Evolutionary conservation across 1,140 invertebrate genomes (phyloP).

Genomic region (Zaprionus taronus): DNA sequence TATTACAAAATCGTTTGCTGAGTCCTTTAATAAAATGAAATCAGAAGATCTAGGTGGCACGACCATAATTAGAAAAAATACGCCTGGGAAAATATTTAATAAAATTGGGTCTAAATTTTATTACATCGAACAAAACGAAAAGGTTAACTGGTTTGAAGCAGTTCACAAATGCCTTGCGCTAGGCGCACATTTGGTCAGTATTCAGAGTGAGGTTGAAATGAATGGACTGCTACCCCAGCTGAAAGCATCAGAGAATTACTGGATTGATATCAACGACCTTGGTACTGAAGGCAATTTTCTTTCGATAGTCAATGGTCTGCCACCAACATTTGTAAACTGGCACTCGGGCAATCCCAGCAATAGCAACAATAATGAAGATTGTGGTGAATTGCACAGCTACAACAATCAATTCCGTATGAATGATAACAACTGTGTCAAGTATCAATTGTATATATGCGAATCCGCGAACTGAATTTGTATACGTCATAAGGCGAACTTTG

Average conservation of each 20-base stretch:
- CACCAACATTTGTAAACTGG: not conserved
- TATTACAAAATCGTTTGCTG: not conserved
- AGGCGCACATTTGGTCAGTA: conserved; percentile 9
- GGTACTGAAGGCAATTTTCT: not conserved
- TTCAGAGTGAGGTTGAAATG: not conserved
- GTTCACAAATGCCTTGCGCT: not conserved
- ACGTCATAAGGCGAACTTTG: not conserved
- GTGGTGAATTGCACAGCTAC: not conserved
- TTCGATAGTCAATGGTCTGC: conserved; percentile 3
- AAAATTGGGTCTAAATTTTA: conserved; percentile 19
- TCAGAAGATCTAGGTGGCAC: not conserved
- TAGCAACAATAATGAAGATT: conserved; percentile 1
- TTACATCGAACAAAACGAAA: conserved; percentile 10
- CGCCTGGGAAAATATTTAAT: not conserved
- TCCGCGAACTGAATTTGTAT: not conserved
- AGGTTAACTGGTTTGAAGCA: conserved; percentile 11
- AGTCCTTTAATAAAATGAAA: not conserved
- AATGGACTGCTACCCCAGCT: not conserved
- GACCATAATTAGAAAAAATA: not conserved
- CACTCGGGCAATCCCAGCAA: conserved; percentile 1
- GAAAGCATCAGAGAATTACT: not conserved
- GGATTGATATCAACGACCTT: conserved; percentile 29
- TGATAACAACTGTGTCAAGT: not conserved
- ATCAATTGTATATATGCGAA: conserved; percentile 25
- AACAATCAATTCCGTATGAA: conserved; percentile 8